Percentiles rank a stretch among this genome's conserved stretches.
Conservation (phyloP, 1,140 invertebrate species). For the Tetragonula clypearis region DNA sequence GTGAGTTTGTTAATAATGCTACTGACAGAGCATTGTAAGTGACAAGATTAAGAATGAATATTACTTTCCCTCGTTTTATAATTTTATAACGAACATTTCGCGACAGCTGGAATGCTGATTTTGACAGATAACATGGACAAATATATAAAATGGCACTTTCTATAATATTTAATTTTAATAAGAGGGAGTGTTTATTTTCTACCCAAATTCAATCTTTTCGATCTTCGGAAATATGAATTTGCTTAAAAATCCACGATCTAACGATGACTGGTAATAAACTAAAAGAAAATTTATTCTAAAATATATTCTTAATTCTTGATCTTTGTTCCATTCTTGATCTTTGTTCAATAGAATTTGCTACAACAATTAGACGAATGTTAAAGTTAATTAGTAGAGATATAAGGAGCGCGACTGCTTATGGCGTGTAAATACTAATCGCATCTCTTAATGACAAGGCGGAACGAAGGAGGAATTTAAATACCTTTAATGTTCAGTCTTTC, state of each 20-base stretch:
- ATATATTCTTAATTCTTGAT: neutral
- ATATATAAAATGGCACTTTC: too few relatives aligned
- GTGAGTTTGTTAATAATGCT: neutral
- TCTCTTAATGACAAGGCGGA: conserved; percentile 15
- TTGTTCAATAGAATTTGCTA: neutral
- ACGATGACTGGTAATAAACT: too few relatives aligned
- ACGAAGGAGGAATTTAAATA: conserved; percentile 35
- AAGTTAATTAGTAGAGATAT: conserved; percentile 26
- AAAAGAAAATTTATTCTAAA: too few relatives aligned
- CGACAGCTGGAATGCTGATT: too few relatives aligned
- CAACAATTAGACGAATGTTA: conserved; percentile 2
- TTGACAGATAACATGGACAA: too few relatives aligned
- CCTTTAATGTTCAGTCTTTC: conserved; percentile 12
- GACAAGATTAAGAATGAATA: neutral
- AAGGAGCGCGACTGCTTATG: conserved; percentile 22
- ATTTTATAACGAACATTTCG: too few relatives aligned
- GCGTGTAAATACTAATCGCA: conserved; percentile 37
- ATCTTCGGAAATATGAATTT: too few relatives aligned
- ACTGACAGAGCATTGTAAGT: neutral
- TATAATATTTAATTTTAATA: too few relatives aligned
- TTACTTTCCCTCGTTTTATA: neutral
- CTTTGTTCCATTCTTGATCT: neutral
- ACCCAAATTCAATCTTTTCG: too few relatives aligned
- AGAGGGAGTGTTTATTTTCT: too few relatives aligned
- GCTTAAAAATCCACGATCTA: too few relatives aligned